Conservation (phyloP, 2,888 invertebrate species). For the Epirrhoe tristata region DNA sequence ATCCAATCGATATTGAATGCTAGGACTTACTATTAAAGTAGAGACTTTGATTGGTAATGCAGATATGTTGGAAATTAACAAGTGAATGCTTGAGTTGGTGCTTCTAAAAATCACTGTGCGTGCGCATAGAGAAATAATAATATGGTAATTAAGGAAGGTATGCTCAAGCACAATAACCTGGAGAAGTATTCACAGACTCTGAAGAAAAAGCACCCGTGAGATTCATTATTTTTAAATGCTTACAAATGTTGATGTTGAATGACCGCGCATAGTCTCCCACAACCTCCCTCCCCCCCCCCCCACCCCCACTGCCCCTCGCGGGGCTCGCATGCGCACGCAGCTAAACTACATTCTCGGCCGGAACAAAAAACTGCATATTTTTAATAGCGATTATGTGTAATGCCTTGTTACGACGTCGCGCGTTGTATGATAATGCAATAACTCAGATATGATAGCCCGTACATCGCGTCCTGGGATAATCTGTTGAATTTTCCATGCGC, state of each 20-base stretch:
- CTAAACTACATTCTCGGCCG: slow-evolving; percentile 28
- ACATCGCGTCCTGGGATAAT: slow-evolving; percentile 56
- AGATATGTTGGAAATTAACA: background rate
- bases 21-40: slow-evolving; percentile 13
- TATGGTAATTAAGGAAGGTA: slow-evolving; percentile 2
- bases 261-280: slow-evolving; percentile 32
- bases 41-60: background rate
- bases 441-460: slow-evolving; percentile 45
- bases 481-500: slow-evolving; percentile 61
- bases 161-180: background rate
- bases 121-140: background rate
- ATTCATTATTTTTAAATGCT: slow-evolving; percentile 25
- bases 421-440: slow-evolving; percentile 43
- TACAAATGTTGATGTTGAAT: slow-evolving; percentile 24
- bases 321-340: slow-evolving; percentile 14
- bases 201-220: slow-evolving; percentile 15
- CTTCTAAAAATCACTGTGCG: background rate
- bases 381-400: slow-evolving; percentile 35
- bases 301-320: background rate
- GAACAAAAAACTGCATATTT: slow-evolving; percentile 36
- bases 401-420: slow-evolving; percentile 31
- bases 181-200: slow-evolving; percentile 13
- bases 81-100: background rate
- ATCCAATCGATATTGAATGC: slow-evolving; percentile 23
- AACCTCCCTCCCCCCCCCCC: slow-evolving; percentile 4